Evolutionary conservation across 2,888 invertebrate genomes (phyloP).

Genomic region (Leptura quadrifasciata): DNA sequence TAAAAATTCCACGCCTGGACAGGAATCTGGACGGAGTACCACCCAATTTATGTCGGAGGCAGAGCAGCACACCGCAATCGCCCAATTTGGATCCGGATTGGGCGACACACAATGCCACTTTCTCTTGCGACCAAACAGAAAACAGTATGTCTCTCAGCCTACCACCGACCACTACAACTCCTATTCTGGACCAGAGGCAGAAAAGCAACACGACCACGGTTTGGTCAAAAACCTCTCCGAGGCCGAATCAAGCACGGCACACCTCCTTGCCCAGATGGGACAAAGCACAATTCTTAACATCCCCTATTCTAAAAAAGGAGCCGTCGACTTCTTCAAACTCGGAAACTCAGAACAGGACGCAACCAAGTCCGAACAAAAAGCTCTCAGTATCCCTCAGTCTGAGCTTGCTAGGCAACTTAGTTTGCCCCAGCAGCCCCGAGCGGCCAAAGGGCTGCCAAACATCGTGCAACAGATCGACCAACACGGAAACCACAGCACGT

Average conservation of each 20-base stretch:
- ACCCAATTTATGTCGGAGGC: neutral
- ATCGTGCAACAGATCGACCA: conserved; percentile 26
- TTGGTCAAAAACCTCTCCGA: neutral
- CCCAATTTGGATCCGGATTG: neutral
- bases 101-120: too few species aligned
- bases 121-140: neutral
- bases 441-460: conserved; percentile 13
- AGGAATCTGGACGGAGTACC: neutral
- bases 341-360: conserved; percentile 11
- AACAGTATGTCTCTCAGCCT: neutral
- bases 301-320: neutral
- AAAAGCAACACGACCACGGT: neutral
- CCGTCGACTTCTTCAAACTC: neutral
- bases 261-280: neutral
- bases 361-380: conserved; percentile 14
- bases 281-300: neutral
- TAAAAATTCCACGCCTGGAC: neutral
- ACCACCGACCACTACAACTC: neutral
- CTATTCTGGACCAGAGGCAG: neutral
- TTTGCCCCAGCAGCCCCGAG: conserved; percentile 15
- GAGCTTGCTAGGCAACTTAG: conserved; percentile 25
- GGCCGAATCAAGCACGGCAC: neutral
- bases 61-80: neutral
- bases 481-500: conserved; percentile 30
- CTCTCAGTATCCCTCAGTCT: conserved; percentile 8